Conservation (phyloP, 2,888 invertebrate species). For the Chrysolina americana region DNA sequence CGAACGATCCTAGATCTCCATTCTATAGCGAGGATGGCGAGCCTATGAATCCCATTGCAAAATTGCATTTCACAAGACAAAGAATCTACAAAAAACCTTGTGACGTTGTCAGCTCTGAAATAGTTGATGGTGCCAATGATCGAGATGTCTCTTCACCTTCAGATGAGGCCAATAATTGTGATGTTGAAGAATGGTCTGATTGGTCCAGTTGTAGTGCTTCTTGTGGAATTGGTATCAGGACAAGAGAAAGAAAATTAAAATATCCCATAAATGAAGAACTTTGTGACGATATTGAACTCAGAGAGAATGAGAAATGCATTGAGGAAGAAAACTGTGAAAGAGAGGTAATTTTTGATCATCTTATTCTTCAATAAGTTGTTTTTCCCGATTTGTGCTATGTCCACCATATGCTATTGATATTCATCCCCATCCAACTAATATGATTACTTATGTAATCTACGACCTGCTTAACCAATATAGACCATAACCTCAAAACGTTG, state of each 20-base stretch:
- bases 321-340: conserved; percentile 51
- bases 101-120: conserved; percentile 60
- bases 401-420: too few relatives aligned
- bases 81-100: conserved; percentile 85
- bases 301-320: conserved; percentile 67
- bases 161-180: conserved; percentile 72
- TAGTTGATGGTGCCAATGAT: not conserved
- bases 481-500: too few relatives aligned
- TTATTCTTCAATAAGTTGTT: too few relatives aligned
- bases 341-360: conserved; percentile 45
- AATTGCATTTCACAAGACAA: conserved; percentile 82
- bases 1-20: conserved; percentile 88
- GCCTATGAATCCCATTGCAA: conserved; percentile 90
- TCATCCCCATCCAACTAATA: too few relatives aligned
- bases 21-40: conserved; percentile 84
- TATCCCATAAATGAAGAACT: conserved; percentile 73
- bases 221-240: conserved; percentile 77
- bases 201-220: conserved; percentile 83
- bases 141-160: not conserved
- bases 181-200: conserved; percentile 78
- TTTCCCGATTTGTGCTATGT: too few relatives aligned
- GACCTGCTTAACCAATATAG: too few relatives aligned
- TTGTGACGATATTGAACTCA: conserved; percentile 70
- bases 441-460: too few relatives aligned
- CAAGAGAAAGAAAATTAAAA: conserved; percentile 75